phyloP scores from a whole-genome alignment of 1,140 invertebrate genomes.

The Drosophila hydei region DNA sequence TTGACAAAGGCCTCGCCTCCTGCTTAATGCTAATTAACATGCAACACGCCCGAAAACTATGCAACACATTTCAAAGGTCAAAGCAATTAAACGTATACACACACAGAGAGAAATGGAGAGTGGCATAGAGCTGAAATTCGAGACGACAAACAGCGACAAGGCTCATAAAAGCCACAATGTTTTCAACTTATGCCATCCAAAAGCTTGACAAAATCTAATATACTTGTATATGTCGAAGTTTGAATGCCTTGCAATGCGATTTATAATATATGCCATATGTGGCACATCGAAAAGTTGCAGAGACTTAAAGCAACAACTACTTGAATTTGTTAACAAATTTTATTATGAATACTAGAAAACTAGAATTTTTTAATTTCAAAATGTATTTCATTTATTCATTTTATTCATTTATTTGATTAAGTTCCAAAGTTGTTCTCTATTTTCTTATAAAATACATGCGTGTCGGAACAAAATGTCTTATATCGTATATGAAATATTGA shows the following conservation, averaged over 20 bases:
- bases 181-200: conserved; percentile 52
- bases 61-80: conserved; percentile 68
- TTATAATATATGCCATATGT: background rate
- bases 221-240: conserved; percentile 15
- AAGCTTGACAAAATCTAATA: conserved; percentile 10
- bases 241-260: conserved; percentile 18
- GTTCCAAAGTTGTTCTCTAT: no score
- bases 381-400: no score
- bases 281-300: no score
- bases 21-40: conserved; percentile 81
- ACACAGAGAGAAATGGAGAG: background rate
- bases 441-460: no score
- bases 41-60: conserved; percentile 68
- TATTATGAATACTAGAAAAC: no score
- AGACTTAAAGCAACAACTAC: no score
- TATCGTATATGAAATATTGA: no score
- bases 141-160: conserved; percentile 32
- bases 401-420: no score
- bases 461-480: no score
- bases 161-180: conserved; percentile 69
- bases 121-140: background rate
- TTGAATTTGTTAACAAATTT: background rate
- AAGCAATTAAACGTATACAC: conserved; percentile 71
- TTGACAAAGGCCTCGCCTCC: conserved; percentile 38
- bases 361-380: background rate